Conservation (phyloP, 2,888 invertebrate genomes). For the Troglohyphantes excavatus region DNA sequence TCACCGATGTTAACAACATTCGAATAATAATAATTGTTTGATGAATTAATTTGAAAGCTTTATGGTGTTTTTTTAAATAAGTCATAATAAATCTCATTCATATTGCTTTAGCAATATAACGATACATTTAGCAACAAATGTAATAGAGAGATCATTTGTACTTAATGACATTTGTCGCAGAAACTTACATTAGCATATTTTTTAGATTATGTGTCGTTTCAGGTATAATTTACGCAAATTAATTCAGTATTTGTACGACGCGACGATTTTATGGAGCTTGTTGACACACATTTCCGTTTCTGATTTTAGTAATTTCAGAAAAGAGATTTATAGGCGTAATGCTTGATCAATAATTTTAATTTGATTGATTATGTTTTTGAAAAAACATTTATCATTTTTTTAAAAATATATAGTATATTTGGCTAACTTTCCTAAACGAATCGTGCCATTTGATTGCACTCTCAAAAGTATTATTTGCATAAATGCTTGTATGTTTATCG, state of each 20-base stretch:
- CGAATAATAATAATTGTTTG: too few species aligned
- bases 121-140: conserved; percentile 3
- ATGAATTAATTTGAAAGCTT: too few species aligned
- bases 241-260: neutral
- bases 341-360: neutral
- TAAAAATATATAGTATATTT: too few species aligned
- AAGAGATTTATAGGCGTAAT: neutral
- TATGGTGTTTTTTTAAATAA: too few species aligned
- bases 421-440: too few species aligned
- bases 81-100: too few species aligned
- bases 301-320: neutral
- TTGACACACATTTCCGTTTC: neutral
- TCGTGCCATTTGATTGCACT: too few species aligned
- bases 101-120: neutral
- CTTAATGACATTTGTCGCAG: neutral
- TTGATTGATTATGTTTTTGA: too few species aligned
- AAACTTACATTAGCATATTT: neutral
- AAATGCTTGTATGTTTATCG: too few species aligned
- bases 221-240: neutral
- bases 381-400: too few species aligned
- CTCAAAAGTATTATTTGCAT: too few species aligned
- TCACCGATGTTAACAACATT: too few species aligned
- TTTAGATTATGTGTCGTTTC: neutral
- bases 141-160: neutral
- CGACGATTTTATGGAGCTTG: neutral